Evolutionary conservation across 2,888 invertebrate species (phyloP).

Genomic region (Onchidella celtica): DNA sequence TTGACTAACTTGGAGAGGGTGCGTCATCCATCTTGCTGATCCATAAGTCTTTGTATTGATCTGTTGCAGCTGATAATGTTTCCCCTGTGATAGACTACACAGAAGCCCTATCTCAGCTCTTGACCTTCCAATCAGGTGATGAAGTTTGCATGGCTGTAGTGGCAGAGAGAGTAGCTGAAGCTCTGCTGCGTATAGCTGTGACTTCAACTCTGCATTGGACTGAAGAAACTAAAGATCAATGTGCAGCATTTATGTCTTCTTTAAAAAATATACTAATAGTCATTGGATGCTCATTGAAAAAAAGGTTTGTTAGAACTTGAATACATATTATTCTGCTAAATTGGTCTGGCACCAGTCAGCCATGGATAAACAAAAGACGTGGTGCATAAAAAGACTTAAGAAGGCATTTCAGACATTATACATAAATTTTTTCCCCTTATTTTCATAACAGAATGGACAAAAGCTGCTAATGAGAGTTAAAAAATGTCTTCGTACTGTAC

Average conservation of each 20-base stretch:
- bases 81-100: neutral
- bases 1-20: no score
- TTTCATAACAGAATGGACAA: no score
- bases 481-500: no score
- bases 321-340: no score
- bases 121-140: neutral
- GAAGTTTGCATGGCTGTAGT: conserved; percentile 2
- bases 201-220: conserved; percentile 6
- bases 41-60: neutral
- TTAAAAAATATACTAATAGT: conserved; percentile 23
- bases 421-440: neutral
- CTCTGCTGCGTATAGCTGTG: conserved; percentile 23
- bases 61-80: conserved; percentile 20
- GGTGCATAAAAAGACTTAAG: no score
- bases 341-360: no score
- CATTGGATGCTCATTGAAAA: conserved; percentile 19
- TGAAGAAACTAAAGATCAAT: conserved; percentile 28
- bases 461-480: no score
- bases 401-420: no score
- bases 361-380: no score
- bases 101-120: conserved; percentile 17
- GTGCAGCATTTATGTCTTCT: conserved; percentile 16
- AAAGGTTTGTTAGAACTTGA: conserved; percentile 29
- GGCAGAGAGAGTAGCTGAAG: conserved; percentile 17
- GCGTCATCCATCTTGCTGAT: no score